Percentiles rank a stretch among this genome's conserved stretches.
These are phyloP conservation scores for Hypothenemus hampei DNA, from an alignment of 1,140 invertebrate species.

Conservation along the genomic window DNA sequence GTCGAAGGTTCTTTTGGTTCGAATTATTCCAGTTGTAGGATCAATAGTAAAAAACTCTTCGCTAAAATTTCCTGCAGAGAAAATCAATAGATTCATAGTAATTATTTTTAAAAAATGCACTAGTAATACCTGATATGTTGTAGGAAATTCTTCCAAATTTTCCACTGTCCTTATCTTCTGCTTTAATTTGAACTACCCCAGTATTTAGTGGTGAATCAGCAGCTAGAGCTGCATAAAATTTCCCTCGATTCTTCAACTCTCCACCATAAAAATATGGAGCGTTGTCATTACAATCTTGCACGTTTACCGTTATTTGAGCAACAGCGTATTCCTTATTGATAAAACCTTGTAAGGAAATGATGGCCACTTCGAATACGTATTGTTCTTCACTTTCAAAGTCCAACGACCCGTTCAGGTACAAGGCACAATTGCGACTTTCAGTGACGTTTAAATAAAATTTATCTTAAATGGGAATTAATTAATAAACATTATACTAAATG, in stretches of 20 bases:
- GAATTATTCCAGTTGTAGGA: constrained; percentile 64
- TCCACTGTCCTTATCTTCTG: constrained; percentile 77
- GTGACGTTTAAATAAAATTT: constrained; percentile 69
- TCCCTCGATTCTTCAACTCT: constrained; percentile 35
- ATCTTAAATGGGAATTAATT: too few relatives aligned
- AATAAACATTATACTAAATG: too few relatives aligned
- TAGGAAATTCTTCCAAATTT: constrained; percentile 73
- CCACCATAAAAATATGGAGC: constrained; percentile 61
- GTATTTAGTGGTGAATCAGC: constrained; percentile 65
- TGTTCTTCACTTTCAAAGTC: constrained; percentile 70
- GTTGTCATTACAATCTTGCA: constrained; percentile 85
- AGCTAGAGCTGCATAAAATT: constrained; percentile 69
- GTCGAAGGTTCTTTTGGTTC: constrained; percentile 66
- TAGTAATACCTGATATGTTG: constrained; percentile 52
- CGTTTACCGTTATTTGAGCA: constrained; percentile 72
- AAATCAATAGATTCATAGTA: not conserved
- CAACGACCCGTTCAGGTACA: constrained; percentile 62
- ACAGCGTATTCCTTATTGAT: constrained; percentile 69
- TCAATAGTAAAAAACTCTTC: constrained; percentile 72
- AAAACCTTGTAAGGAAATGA: constrained; percentile 70
- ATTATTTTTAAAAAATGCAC: not conserved
- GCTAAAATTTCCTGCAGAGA: constrained; percentile 49
- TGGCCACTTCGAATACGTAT: constrained; percentile 69
- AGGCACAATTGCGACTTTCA: constrained; percentile 72
- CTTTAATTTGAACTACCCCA: constrained; percentile 70